Evolutionary conservation across 2,888 invertebrate genomes (phyloP).

Genomic region (Drosophila infuscata): DNA sequence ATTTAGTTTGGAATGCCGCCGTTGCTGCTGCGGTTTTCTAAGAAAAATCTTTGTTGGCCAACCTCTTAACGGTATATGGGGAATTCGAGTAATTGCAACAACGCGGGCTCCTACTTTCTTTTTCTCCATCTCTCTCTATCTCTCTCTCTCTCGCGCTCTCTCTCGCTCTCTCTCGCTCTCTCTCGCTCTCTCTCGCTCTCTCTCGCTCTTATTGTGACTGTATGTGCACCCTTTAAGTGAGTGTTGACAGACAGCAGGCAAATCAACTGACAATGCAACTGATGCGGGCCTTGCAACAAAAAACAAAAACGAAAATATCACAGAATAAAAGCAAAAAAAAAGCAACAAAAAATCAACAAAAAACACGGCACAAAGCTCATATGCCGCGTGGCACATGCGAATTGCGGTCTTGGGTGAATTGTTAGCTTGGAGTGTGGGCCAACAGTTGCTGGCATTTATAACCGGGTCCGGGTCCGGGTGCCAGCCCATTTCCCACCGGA

Average conservation of each 20-base stretch:
- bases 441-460: slow-evolving; percentile 8
- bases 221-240: slow-evolving; percentile 40
- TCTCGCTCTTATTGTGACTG: background rate
- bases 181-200: background rate
- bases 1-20: slow-evolving; percentile 76
- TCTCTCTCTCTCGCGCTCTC: background rate
- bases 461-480: background rate
- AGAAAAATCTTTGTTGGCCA: slow-evolving; percentile 77
- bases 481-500: slow-evolving; percentile 13
- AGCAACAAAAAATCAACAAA: background rate
- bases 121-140: background rate
- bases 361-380: slow-evolving; percentile 18
- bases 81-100: slow-evolving; percentile 65
- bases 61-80: slow-evolving; percentile 61
- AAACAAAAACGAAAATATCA: background rate
- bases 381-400: slow-evolving; percentile 18
- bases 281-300: slow-evolving; percentile 26
- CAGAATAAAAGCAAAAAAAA: background rate
- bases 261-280: slow-evolving; percentile 63
- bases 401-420: background rate
- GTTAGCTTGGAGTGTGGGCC: background rate
- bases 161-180: background rate
- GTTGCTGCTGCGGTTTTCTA: slow-evolving; percentile 62
- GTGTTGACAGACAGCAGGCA: slow-evolving; percentile 59
- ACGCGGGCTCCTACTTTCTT: slow-evolving; percentile 5